These are phyloP conservation scores for Spodoptera frugiperda DNA, from an alignment of 1,140 invertebrate species.

Conservation along the genomic window DNA sequence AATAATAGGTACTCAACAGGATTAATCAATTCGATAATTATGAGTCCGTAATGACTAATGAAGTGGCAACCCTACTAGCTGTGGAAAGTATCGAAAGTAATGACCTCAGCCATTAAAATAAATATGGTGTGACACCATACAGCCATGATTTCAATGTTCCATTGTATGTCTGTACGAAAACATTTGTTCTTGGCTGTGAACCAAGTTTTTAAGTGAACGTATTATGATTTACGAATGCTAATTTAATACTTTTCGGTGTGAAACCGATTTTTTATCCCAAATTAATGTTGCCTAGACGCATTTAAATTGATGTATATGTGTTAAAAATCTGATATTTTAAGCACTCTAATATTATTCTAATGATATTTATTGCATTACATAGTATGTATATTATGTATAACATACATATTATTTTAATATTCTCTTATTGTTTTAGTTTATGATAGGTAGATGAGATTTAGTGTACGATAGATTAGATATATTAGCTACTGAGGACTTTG, in stretches of 20 bases:
- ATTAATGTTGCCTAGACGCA: constrained; percentile 21
- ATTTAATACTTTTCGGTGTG: constrained; percentile 24
- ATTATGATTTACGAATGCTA: constrained; percentile 35
- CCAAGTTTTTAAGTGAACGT: constrained; percentile 31
- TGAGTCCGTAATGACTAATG: background rate
- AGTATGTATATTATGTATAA: too few species aligned
- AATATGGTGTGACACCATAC: constrained; percentile 44
- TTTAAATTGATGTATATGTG: constrained; percentile 11
- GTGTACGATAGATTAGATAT: too few species aligned
- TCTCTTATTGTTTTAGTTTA: too few species aligned
- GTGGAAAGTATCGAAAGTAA: constrained; percentile 34
- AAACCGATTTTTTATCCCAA: constrained; percentile 12
- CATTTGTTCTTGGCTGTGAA: constrained; percentile 38
- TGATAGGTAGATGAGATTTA: too few species aligned
- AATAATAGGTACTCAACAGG: too few species aligned
- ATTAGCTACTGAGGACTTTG: too few species aligned
- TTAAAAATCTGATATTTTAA: background rate
- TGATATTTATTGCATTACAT: too few species aligned
- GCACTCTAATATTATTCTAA: background rate
- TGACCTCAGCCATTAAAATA: constrained; percentile 42
- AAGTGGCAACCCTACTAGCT: constrained; percentile 19
- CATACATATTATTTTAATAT: too few species aligned
- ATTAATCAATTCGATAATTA: too few species aligned
- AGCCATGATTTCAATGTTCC: constrained; percentile 43
- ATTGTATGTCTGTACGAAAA: constrained; percentile 32